These are phyloP conservation scores for Clinocottus analis DNA, from an alignment of 2,113 vertebrate species.

Conservation along the genomic window DNA sequence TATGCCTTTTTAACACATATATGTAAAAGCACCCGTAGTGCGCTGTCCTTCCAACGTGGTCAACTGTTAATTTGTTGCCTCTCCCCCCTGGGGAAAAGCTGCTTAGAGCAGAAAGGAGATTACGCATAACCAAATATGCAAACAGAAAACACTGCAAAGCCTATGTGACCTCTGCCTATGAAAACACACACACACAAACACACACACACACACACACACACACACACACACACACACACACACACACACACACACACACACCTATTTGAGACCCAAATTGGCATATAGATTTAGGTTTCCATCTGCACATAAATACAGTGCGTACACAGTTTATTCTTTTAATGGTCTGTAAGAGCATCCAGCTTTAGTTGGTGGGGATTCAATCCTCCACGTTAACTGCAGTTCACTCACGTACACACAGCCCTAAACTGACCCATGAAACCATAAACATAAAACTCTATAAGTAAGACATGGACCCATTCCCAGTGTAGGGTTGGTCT, in stretches of 20 bases:
- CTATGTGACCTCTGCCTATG: constrained; percentile 21
- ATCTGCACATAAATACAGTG: constrained; percentile 35
- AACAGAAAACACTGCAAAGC: constrained; percentile 63
- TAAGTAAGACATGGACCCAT: neutral
- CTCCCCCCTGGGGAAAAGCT: constrained; percentile 54
- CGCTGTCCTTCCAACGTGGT: constrained; percentile 8
- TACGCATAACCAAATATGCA: constrained; percentile 60
- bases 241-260: constrained; percentile 5
- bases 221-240: constrained; percentile 3
- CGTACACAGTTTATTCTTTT: constrained; percentile 9
- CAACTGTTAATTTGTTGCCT: constrained; percentile 63
- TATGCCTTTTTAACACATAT: neutral
- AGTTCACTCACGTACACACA: neutral
- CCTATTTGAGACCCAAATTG: constrained; percentile 40
- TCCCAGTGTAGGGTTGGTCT: neutral
- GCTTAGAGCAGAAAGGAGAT: constrained; percentile 73
- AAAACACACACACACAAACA: constrained; percentile 7
- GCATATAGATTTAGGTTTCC: constrained; percentile 36
- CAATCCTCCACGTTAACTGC: constrained; percentile 20
- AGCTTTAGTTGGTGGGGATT: constrained; percentile 39
- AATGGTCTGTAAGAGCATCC: constrained; percentile 24
- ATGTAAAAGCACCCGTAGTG: neutral
- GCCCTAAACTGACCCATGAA: constrained; percentile 14
- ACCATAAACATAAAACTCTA: constrained; percentile 23
- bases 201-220: constrained; percentile 3